phyloP scores from a whole-genome alignment of 2,113 vertebrate species.

The Cyanistes caeruleus region DNA sequence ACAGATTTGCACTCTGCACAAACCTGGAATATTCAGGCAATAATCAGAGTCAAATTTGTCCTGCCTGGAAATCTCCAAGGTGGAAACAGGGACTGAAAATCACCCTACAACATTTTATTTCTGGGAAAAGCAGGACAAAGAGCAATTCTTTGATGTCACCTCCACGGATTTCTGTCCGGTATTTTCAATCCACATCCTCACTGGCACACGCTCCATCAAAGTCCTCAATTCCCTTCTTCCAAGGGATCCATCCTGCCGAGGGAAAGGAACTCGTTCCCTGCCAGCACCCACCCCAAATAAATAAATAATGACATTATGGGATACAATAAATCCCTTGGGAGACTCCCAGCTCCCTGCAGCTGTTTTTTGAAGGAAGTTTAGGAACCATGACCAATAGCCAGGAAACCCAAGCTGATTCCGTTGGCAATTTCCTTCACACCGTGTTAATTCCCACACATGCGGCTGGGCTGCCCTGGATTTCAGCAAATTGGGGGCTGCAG shows the following conservation, averaged over 20 bases:
- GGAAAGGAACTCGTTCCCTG: not conserved
- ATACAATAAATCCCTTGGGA: not conserved
- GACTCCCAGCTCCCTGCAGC: conserved; percentile 7
- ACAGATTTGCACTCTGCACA: not conserved
- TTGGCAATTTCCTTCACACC: not conserved
- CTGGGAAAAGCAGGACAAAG: not conserved
- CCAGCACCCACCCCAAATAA: not conserved
- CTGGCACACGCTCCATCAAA: not conserved
- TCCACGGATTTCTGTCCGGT: not conserved
- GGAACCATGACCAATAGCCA: not conserved
- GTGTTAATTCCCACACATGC: not conserved
- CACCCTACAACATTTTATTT: not conserved
- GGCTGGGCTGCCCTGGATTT: not conserved
- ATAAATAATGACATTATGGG: not conserved
- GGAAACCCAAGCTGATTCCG: conserved; percentile 8
- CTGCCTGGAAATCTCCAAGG: not conserved
- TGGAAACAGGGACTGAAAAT: not conserved
- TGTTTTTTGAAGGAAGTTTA: conserved; percentile 15
- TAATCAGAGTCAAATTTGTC: not conserved
- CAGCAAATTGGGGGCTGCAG: not conserved
- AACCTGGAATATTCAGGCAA: not conserved
- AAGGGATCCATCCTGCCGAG: not conserved
- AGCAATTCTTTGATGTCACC: not conserved
- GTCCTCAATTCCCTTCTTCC: not conserved
- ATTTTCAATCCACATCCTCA: not conserved